These are phyloP conservation scores for Heliconius cydno DNA, from an alignment of 2,888 invertebrate species.

Conservation along the genomic window DNA sequence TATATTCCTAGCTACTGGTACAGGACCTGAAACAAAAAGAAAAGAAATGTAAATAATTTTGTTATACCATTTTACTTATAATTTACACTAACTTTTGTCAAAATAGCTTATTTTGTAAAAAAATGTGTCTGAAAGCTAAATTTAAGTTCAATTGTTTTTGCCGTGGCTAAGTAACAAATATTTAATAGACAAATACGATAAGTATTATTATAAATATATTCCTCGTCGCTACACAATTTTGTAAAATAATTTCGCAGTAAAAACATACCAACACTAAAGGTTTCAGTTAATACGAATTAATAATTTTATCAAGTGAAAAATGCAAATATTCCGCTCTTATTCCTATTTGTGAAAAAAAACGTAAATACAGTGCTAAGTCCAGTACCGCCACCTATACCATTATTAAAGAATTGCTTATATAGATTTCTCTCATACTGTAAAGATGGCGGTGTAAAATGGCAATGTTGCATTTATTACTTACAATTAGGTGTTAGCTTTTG, in stretches of 20 bases:
- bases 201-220: too few species aligned
- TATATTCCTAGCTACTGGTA: slow-evolving; percentile 93
- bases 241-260: too few species aligned
- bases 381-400: slow-evolving; percentile 11
- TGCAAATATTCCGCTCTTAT: too few species aligned
- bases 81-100: too few species aligned
- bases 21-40: slow-evolving; percentile 81
- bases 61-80: neutral
- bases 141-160: too few species aligned
- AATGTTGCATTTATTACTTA: neutral
- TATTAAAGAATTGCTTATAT: neutral
- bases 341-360: neutral
- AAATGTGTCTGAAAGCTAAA: neutral
- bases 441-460: slow-evolving; percentile 6
- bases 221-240: too few species aligned
- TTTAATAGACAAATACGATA: too few species aligned
- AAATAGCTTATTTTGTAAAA: neutral
- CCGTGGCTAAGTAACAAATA: too few species aligned
- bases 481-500: too few species aligned
- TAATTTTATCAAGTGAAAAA: too few species aligned
- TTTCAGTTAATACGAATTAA: too few species aligned
- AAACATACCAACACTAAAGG: too few species aligned
- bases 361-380: neutral
- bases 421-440: neutral
- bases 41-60: slow-evolving; percentile 28